Base-by-base conservation (phyloP, 2,113 vertebrate genomes). In the Cebidichthys violaceus region DNA sequence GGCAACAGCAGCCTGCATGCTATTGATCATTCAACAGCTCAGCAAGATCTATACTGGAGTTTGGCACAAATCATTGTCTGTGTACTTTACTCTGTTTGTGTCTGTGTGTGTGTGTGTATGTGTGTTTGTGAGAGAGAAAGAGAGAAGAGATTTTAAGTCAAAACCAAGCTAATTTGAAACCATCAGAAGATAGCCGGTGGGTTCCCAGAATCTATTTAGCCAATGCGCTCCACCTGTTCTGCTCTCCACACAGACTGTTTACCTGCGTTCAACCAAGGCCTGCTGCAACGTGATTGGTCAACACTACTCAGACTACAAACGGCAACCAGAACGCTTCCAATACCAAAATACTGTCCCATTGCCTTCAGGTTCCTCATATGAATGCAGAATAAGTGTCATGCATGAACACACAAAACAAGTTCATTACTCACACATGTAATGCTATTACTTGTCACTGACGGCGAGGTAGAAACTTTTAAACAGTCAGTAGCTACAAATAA, bases 11-110 rank as follows among this genome's bases (percentile, higher is more conserved):
- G 77, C 43, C n/a, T 39, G 77, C 59, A 39, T 35, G 59, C 24
- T 45, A 88, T 85, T 68, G 78, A 88, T 78, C 77, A 14, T 39
- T 60, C n/a, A 67, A 5, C 79, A 83, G 68, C 57, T 75, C 65
- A 64, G 47, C 57, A 47, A 47, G 45, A 70, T 81, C 54, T 20
- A 31, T 74, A 76, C 14, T 60, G 50, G 29, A 54, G 35, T 57
- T 57, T 35, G 50, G n/a, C 47, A 68, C 14, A 13, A 33, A n/a
- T 62, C n/a, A 31, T 17, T 39, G 11, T 43, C 14, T 55, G 18
- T 45, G 69, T n/a, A 22, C 52, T 77, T 24, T 15, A 13, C 6
- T 33, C 47, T 27, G 54, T 55, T 9, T 41, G 35, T 54, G 43
- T 50, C 20, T 55, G 37, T 2, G 10, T 15, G 13, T 57, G 33